These are phyloP conservation scores for Eutrigla gurnardus DNA, from an alignment of 2,797 vertebrate species.

Conservation along the genomic window DNA sequence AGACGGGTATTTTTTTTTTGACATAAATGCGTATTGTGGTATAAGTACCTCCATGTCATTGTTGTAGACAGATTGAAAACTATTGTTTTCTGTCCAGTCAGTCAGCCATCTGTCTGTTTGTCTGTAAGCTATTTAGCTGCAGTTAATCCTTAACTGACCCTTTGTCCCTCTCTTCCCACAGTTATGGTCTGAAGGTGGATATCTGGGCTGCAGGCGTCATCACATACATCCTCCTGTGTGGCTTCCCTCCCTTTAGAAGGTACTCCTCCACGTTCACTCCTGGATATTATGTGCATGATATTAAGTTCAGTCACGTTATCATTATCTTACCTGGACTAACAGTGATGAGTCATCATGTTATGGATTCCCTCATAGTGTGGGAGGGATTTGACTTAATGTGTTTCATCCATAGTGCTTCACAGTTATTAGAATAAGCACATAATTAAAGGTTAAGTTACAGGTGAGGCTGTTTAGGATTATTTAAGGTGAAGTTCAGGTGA, in stretches of 20 bases:
- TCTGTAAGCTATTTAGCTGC: not conserved
- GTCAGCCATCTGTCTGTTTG: constrained; percentile 1
- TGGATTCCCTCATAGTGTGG: not conserved
- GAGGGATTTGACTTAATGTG: not conserved
- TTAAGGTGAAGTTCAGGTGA: not conserved
- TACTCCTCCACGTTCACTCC: constrained; percentile 52
- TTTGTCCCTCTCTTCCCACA: constrained; percentile 59
- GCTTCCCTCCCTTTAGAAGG: constrained; percentile 98
- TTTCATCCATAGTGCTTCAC: constrained; percentile 9
- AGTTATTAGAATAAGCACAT: not conserved
- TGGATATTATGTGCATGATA: not conserved
- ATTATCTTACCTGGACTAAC: not conserved
- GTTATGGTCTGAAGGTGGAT: constrained; percentile 98
- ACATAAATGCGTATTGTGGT: not conserved
- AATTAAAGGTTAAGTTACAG: not conserved
- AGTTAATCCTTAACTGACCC: constrained; percentile 3
- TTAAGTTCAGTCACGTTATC: not conserved
- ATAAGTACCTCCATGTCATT: not conserved
- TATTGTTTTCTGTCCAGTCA: not conserved
- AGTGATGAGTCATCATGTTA: not conserved
- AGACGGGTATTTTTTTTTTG: not conserved
- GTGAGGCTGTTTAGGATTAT: not conserved
- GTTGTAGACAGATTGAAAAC: not conserved
- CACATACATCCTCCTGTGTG: constrained; percentile 96
- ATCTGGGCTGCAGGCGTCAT: constrained; percentile 98